phyloP scores from a whole-genome alignment of 92 coral and sea anemone species.

The Meandrina meandrites region DNA sequence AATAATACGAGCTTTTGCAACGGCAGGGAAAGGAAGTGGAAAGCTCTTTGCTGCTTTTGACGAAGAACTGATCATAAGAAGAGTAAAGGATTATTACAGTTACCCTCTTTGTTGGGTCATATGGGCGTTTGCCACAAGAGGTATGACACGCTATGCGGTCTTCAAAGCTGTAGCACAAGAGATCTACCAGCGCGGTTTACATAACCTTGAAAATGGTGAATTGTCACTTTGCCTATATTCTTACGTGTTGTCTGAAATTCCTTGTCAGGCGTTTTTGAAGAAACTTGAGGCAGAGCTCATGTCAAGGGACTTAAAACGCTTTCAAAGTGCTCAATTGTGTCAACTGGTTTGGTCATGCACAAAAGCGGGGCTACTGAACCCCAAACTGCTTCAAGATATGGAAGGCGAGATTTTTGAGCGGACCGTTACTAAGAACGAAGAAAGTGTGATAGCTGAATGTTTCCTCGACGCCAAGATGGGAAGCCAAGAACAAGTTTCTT shows the following conservation, averaged over 20 bases:
- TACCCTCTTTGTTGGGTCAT: conserved; percentile 18
- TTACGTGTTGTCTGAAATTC: conserved; percentile 33
- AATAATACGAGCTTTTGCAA: conserved; percentile 33
- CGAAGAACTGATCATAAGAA: neutral
- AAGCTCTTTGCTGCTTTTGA: conserved; percentile 23
- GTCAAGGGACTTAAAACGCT: conserved; percentile 1
- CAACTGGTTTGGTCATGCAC: conserved; percentile 28
- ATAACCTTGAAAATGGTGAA: conserved; percentile 14
- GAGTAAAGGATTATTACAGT: neutral
- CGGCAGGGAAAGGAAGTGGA: conserved; percentile 25
- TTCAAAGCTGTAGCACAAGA: neutral
- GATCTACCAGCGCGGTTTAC: conserved; percentile 22
- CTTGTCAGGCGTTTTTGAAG: conserved; percentile 7
- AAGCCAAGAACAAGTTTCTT: conserved; percentile 8
- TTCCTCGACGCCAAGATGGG: conserved; percentile 3
- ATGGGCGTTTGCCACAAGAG: conserved; percentile 37
- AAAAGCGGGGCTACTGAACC: conserved; percentile 7
- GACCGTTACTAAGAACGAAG: conserved; percentile 8
- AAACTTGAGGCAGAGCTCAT: conserved; percentile 1
- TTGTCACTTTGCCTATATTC: conserved; percentile 30
- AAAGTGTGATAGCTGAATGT: conserved; percentile 1
- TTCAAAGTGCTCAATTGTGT: conserved; percentile 14
- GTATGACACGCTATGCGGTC: neutral
- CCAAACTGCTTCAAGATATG: neutral
- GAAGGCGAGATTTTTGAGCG: conserved; percentile 8